phyloP scores from a whole-genome alignment of 2,113 vertebrate species.

The Oxygymnocypris stewartii region DNA sequence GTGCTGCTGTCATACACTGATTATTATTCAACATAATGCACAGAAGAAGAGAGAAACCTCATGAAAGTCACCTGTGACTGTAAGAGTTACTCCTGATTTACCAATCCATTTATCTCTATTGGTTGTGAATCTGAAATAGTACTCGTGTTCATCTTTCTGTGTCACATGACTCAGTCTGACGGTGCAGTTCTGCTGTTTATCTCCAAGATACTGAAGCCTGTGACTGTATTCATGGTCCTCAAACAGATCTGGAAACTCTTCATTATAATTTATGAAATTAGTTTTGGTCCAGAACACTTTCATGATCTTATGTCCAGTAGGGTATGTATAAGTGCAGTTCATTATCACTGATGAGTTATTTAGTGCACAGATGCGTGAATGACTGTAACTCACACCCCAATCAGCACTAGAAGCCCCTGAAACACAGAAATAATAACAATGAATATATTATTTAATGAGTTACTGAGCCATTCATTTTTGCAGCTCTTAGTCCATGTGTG shows the following conservation, averaged over 20 bases:
- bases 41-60: background rate
- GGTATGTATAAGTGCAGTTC: background rate
- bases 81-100: background rate
- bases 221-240: background rate
- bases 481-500: too few relatives aligned
- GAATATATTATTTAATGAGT: too few relatives aligned
- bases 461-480: too few relatives aligned
- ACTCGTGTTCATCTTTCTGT: background rate
- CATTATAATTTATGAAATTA: too few relatives aligned
- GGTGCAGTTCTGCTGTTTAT: background rate
- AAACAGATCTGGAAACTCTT: background rate
- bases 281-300: background rate
- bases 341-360: background rate
- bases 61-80: background rate
- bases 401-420: background rate
- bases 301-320: background rate
- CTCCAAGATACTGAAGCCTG: background rate
- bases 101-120: accelerated
- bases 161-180: background rate
- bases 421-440: background rate
- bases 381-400: background rate
- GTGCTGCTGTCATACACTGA: background rate
- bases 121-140: background rate
- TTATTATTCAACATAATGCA: slow-evolving; percentile 2
- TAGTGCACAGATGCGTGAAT: background rate